Conservation (phyloP, 2,797 vertebrate species). For the Gymnothorax javanicus region DNA sequence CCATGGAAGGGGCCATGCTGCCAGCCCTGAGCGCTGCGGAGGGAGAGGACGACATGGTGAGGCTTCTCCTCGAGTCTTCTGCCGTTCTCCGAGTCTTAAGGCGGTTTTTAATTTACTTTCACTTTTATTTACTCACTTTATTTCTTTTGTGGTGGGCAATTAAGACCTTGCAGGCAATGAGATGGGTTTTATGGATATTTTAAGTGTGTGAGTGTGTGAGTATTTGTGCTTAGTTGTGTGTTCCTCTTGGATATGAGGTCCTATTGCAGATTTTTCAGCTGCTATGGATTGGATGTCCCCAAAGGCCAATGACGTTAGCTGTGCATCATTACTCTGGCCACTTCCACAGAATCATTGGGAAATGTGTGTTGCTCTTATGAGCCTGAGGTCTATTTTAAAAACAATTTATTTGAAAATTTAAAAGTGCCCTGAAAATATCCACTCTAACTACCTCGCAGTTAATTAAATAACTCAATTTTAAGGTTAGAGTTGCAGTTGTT, state of each 20-base stretch:
- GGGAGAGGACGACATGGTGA: constrained; percentile 84
- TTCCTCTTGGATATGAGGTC: background rate
- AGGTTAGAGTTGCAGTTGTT: too few relatives aligned
- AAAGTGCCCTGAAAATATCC: too few relatives aligned
- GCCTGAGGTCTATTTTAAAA: too few relatives aligned
- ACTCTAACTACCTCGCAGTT: too few relatives aligned
- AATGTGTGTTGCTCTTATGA: too few relatives aligned
- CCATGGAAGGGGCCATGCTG: constrained; percentile 89
- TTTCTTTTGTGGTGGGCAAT: background rate
- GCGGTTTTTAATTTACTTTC: background rate
- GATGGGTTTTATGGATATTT: background rate
- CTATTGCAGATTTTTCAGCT: background rate
- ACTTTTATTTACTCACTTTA: background rate
- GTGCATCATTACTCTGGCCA: too few relatives aligned
- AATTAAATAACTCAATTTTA: too few relatives aligned
- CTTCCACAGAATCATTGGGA: too few relatives aligned
- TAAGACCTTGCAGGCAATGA: background rate
- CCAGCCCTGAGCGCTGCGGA: constrained; percentile 77
- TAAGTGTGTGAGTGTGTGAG: background rate
- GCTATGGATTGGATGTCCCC: background rate
- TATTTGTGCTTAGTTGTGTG: background rate
- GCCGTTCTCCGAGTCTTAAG: background rate
- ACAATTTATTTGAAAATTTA: too few relatives aligned
- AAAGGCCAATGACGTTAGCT: too few relatives aligned
- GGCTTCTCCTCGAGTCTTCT: constrained; percentile 39